Conservation (phyloP, 2,797 vertebrate species). For the Catharus ustulatus region DNA sequence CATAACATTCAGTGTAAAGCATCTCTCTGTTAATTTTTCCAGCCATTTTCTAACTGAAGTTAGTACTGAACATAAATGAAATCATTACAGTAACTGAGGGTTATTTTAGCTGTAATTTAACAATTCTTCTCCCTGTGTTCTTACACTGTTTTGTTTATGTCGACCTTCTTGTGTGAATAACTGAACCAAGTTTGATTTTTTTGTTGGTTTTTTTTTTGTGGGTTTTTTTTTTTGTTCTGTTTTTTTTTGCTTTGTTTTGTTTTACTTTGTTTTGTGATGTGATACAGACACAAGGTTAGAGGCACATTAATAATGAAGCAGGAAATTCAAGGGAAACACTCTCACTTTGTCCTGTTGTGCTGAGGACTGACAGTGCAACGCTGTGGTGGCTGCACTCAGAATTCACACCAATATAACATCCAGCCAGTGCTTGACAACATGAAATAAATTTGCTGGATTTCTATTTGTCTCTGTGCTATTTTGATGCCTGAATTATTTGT, state of each 20-base stretch:
- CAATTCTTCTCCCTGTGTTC: neutral
- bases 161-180: neutral
- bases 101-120: neutral
- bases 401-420: neutral
- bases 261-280: neutral
- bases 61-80: neutral
- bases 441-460: neutral
- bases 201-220: too few relatives aligned
- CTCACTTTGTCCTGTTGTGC: neutral
- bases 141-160: neutral
- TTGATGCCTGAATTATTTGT: neutral
- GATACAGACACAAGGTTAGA: neutral
- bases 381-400: neutral
- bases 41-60: constrained; percentile 10
- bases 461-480: neutral
- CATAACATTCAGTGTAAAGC: neutral
- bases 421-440: neutral
- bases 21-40: neutral
- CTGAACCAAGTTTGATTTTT: neutral
- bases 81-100: neutral
- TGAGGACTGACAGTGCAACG: neutral
- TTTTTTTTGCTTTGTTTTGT: too few relatives aligned
- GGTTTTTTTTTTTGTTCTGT: too few relatives aligned
- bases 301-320: neutral
- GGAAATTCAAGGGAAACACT: neutral